Evolutionary conservation across 1,140 invertebrate genomes (phyloP).

Genomic region (Hylaeus anthracinus): DNA sequence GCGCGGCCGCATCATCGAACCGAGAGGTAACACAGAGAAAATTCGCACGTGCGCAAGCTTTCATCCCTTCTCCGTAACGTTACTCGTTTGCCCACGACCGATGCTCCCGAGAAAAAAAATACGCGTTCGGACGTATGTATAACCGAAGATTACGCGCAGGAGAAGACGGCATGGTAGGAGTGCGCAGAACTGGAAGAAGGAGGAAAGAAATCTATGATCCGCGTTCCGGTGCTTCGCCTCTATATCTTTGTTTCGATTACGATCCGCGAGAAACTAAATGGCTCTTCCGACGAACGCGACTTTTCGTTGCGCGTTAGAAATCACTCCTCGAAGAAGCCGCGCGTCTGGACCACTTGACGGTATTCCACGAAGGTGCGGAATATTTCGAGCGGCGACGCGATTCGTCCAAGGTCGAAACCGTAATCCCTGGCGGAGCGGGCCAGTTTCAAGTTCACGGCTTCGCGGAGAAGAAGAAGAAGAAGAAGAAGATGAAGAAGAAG

Average conservation of each 20-base stretch:
- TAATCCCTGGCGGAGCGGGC: conserved; percentile 8
- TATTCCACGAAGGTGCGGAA: not conserved
- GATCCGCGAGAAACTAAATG: conserved; percentile 3
- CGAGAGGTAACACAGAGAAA: conserved; percentile 18
- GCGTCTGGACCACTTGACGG: too few species aligned
- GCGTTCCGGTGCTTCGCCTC: conserved; percentile 2
- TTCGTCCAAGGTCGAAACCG: conserved; percentile 41
- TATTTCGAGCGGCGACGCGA: conserved; percentile 21
- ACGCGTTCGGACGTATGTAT: conserved; percentile 17
- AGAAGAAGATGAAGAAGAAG: too few species aligned
- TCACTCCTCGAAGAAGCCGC: too few species aligned
- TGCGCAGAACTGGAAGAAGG: conserved; percentile 44
- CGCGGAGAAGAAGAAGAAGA: not conserved
- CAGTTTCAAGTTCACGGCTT: conserved; percentile 32
- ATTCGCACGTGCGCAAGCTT: conserved; percentile 38
- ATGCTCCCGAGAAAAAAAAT: conserved; percentile 35
- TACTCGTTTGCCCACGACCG: conserved; percentile 15
- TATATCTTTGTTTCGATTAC: not conserved
- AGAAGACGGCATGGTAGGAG: conserved; percentile 46
- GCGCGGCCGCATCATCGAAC: conserved; percentile 20
- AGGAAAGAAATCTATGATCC: conserved; percentile 42
- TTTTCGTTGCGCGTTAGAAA: too few species aligned
- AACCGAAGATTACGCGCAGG: conserved; percentile 53
- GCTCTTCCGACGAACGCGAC: not conserved
- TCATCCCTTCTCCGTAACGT: not conserved